Evolutionary conservation across 2,888 invertebrate species (phyloP), one percentile per base, ranked within the genome.

Genomic region (Eulithis prunata): DNA sequence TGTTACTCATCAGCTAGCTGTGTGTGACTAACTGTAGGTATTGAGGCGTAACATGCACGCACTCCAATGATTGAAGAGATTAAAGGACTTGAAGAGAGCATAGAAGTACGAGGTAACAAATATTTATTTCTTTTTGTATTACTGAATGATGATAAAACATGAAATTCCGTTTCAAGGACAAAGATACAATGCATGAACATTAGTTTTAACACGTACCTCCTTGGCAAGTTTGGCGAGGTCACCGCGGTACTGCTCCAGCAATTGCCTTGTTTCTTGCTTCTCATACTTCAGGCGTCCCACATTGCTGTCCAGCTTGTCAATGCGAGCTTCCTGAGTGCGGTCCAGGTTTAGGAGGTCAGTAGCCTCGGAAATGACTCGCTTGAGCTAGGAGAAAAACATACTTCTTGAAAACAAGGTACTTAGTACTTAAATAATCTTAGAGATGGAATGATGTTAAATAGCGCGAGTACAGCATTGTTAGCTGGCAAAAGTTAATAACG

Each of bases 161-260:
- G 32, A 32, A 32, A 32, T 32, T 32, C 32, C 32, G 6, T 32
- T 32, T 32, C 32, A 32, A 32, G 32, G 4, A 32, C 32, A 32
- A 32, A 32, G 32, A 32, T 32, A 3, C 32, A 32, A 32, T 32
- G 41, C 0, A 32, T 32, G 41, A 2, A 41, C 8, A 8, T 41
- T 41, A 8, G 41, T 11, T 10, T 8, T 6, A 49, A 10, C 38
- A 64, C 88, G 85, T 75, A 94, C 94, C 91, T 94, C 94, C 62
- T 94, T 94, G 8, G 87, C 79, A 12, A 94, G 81, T 57, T 93
- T 90, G 52, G 87, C 83, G 73, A 94, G 86, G 64, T 89, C 87
- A 8, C 83, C 76, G 28, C 93, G 87, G 53, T 94, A 79, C 46
- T 88, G 87, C 6, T 87, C 87, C 2, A 87, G 51, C 69, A 78